A percentile compares a stretch with the other conserved stretches of the same genome.
These are phyloP conservation scores for Sminthurides bifidus DNA, from an alignment of 1,140 invertebrate species.

Conservation along the genomic window DNA sequence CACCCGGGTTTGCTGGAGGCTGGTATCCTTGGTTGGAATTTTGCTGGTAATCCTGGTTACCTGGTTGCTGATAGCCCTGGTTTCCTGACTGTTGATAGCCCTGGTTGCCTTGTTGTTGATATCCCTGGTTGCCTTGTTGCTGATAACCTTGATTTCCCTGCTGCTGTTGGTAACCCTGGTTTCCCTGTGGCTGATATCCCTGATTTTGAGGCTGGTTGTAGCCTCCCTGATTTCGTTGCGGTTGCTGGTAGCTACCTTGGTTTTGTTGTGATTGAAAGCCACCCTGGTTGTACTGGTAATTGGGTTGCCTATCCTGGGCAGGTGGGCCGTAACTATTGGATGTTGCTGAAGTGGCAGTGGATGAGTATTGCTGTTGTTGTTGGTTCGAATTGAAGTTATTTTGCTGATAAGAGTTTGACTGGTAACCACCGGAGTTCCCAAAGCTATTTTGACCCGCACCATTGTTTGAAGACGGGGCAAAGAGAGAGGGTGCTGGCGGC, in stretches of 20 bases:
- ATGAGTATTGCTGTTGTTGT: no score
- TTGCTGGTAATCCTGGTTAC: neutral
- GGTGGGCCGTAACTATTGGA: conserved; percentile 36
- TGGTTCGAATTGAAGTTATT: neutral
- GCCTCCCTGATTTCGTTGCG: neutral
- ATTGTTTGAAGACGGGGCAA: conserved; percentile 9
- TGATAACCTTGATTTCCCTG: neutral
- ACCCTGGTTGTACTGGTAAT: no score
- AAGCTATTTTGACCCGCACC: neutral
- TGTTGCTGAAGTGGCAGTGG: no score
- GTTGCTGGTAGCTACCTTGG: neutral
- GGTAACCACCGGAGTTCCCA: neutral
- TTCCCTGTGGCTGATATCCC: neutral
- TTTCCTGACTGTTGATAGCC: conserved; percentile 11
- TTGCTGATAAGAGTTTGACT: conserved; percentile 1
- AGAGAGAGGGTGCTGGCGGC: conserved; percentile 29
- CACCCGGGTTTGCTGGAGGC: neutral
- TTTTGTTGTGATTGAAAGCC: no score
- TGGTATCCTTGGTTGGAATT: neutral
- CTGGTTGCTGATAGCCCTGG: conserved; percentile 6
- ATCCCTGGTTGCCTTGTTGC: neutral
- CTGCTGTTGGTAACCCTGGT: neutral
- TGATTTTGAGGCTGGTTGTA: conserved; percentile 4
- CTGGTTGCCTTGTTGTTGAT: conserved; percentile 1
- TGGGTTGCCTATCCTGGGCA: conserved; percentile 2